Conservation (phyloP, 2,797 vertebrate genomes). For the Scleropages formosus region DNA sequence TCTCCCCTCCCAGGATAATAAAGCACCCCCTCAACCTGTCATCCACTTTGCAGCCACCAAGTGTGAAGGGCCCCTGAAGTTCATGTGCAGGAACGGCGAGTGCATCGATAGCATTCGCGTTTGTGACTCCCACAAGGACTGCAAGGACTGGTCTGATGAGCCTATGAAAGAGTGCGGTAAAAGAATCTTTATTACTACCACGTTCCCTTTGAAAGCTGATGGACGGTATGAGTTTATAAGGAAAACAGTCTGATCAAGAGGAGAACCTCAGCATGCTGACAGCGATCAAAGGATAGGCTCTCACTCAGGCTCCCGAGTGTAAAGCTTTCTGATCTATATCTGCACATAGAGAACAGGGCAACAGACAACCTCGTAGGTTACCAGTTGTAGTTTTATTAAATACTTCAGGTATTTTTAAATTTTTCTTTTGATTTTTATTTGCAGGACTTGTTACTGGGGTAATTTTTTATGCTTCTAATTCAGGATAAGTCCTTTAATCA, state of each 20-base stretch:
- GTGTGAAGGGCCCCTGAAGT: conserved; percentile 84
- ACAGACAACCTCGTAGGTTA: too few species aligned
- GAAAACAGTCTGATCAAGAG: neutral
- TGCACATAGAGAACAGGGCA: too few species aligned
- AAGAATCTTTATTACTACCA: conserved; percentile 24
- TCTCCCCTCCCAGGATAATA: conserved; percentile 8
- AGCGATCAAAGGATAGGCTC: neutral
- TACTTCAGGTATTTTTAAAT: too few species aligned
- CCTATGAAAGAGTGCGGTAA: conserved; percentile 92
- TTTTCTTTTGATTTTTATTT: too few species aligned
- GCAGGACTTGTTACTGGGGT: too few species aligned
- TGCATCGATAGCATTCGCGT: conserved; percentile 91
- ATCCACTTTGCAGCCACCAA: conserved; percentile 75
- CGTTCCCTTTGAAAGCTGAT: neutral
- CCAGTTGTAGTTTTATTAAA: too few species aligned
- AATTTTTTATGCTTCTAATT: too few species aligned
- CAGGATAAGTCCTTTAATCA: too few species aligned
- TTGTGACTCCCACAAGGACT: conserved; percentile 90
- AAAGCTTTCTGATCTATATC: too few species aligned
- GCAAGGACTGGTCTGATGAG: conserved; percentile 96
- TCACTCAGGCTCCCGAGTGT: neutral
- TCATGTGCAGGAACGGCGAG: conserved; percentile 93
- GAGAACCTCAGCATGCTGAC: neutral
- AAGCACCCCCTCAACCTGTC: neutral
- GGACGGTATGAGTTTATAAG: neutral